Conservation (phyloP, 2,888 invertebrate species). For the Ornithoptera priamus region DNA sequence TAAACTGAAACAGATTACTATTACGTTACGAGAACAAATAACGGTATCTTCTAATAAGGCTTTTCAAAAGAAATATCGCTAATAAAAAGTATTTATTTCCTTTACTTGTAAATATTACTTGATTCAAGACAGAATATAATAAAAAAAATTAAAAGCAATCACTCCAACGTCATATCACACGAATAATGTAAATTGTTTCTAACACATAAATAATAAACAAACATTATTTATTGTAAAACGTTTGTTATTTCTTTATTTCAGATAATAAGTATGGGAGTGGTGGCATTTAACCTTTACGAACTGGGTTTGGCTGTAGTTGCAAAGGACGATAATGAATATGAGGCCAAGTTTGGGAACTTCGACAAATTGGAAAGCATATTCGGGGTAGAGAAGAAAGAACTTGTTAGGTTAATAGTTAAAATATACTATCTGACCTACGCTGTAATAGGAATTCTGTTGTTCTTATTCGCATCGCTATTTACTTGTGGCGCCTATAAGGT, state of each 20-base stretch:
- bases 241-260: slow-evolving; percentile 42
- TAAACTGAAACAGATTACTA: too few relatives aligned
- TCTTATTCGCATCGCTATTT: slow-evolving; percentile 58
- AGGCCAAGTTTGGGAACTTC: slow-evolving; percentile 61
- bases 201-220: neutral
- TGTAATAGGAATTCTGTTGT: slow-evolving; percentile 54
- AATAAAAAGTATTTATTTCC: too few relatives aligned
- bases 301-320: slow-evolving; percentile 58
- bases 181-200: too few relatives aligned
- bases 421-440: slow-evolving; percentile 63
- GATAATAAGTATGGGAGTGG: slow-evolving; percentile 64
- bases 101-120: too few relatives aligned
- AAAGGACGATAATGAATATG: slow-evolving; percentile 46
- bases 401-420: slow-evolving; percentile 54
- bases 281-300: slow-evolving; percentile 60
- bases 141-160: too few relatives aligned
- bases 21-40: too few relatives aligned
- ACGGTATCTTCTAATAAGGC: too few relatives aligned
- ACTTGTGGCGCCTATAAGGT: slow-evolving; percentile 70
- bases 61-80: too few relatives aligned
- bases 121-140: too few relatives aligned
- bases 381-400: slow-evolving; percentile 52
- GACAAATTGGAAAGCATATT: slow-evolving; percentile 65
- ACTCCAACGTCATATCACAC: neutral
- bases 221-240: neutral